Base-by-base conservation (phyloP, 2,888 invertebrate species). In the Portevinia maculata region DNA sequence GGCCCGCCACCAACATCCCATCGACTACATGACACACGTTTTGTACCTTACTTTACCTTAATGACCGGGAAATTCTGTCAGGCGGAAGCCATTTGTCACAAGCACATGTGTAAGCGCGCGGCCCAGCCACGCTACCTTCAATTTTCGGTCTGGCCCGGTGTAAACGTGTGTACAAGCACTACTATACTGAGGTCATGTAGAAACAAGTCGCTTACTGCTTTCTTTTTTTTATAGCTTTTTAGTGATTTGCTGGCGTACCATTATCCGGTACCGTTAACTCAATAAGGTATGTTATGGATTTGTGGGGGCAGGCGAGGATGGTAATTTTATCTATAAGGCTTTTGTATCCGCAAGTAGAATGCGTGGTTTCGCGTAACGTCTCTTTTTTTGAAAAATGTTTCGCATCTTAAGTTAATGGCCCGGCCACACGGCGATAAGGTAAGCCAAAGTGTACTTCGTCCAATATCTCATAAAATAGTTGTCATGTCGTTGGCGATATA, bases 61-160 rank as follows among this genome's bases (percentile, higher is more conserved):
- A 83, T 83, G 76, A 76, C 76, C 81, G 53, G 59, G 53, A 65
- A 76, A 71, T 71, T 76, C 71, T 83, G 76, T 83, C 81, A 76
- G 71, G 64, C 81, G 76, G 81, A 83, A 83, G 65, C 81, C 76
- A 83, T 83, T 83, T 83, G 76, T 83, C 76, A 76, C 79, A 46
- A 64, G 69, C 79, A 79, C 70, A 81, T 79, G 69, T 81, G 69
- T 62, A 37, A 64, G 69, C 19, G 60, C 15, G 62, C 59, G 50
- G 46, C 13, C 44, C 52, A 50, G 11, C 39, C 7, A 32, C 32
- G 32, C 8, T 32, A 32, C 32, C 37, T 7, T 34, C 46, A 44
- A 15, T 15, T 21, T 21, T 17, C 19, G 59, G 39, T 52, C 19
- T 44, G 15, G 39, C 13, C 21, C 5, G 15, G 17, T 69, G 59